Evolutionary conservation across 2,888 invertebrate genomes (phyloP).

Genomic region (Notocelia uddmanniana): DNA sequence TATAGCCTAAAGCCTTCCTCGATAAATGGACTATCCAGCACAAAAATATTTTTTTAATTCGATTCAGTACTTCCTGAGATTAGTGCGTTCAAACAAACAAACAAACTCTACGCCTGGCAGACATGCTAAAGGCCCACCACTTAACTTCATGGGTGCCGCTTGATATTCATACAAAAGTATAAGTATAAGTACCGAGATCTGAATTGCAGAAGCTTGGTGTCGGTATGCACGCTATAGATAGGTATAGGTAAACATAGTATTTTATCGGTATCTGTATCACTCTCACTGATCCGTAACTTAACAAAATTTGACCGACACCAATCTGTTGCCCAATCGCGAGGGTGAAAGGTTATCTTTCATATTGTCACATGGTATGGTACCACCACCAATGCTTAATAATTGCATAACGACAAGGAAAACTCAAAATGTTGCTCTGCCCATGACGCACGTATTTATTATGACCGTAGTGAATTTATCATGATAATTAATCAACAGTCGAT

Average conservation of each 20-base stretch:
- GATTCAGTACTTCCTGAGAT: no score
- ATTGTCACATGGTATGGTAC: constrained; percentile 8
- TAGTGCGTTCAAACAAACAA: no score
- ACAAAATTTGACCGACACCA: neutral
- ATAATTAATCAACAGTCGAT: neutral
- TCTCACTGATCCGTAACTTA: constrained; percentile 3
- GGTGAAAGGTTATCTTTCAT: constrained; percentile 35
- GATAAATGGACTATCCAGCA: no score
- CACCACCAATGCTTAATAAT: neutral
- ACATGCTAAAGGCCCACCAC: no score
- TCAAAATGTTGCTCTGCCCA: neutral
- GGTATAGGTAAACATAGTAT: neutral
- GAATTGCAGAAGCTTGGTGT: no score
- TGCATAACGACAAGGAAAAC: neutral
- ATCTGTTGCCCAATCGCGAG: constrained; percentile 15
- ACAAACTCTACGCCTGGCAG: no score
- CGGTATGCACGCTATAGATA: neutral
- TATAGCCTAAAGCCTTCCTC: no score
- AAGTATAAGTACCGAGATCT: no score
- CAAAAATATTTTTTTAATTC: no score
- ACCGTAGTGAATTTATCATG: neutral
- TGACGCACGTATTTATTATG: neutral
- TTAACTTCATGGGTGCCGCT: no score
- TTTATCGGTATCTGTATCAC: neutral
- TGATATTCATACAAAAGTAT: no score